These are phyloP conservation scores for Psittacara wagleri DNA, from an alignment of 2,113 vertebrate genomes.

Conservation along the genomic window DNA sequence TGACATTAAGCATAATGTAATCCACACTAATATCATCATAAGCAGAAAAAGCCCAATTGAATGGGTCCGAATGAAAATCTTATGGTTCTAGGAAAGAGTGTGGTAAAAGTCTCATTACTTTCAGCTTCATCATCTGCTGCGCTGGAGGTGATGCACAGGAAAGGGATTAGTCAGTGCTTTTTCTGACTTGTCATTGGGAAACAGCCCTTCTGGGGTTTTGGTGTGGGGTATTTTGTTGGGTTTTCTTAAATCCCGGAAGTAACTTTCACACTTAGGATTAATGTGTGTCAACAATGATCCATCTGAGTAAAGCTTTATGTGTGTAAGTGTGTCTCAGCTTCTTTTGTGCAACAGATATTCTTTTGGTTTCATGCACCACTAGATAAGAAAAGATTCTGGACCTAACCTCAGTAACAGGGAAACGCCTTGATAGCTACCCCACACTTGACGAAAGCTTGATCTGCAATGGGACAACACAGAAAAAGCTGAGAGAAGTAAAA, in stretches of 20 bases:
- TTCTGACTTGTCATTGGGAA: background rate
- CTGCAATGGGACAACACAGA: background rate
- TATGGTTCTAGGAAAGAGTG: background rate
- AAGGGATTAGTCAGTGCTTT: background rate
- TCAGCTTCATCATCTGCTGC: background rate
- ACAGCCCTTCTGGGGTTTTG: background rate
- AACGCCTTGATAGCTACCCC: background rate
- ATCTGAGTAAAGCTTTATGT: background rate
- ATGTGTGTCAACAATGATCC: background rate
- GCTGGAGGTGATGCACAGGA: rapidly evolving
- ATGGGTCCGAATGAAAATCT: background rate
- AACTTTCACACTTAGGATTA: background rate
- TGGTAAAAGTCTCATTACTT: background rate
- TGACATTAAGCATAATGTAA: background rate
- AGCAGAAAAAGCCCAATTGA: background rate
- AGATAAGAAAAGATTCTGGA: background rate
- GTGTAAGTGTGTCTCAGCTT: background rate
- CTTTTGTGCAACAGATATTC: background rate
- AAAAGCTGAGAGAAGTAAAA: background rate
- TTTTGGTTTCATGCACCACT: background rate
- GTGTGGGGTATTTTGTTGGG: background rate
- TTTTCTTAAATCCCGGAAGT: background rate
- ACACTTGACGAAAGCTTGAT: background rate
- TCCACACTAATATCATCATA: background rate
- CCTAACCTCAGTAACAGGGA: background rate